phyloP scores from a whole-genome alignment of 2,888 invertebrate species.

The Microctonus aethiopoides region DNA sequence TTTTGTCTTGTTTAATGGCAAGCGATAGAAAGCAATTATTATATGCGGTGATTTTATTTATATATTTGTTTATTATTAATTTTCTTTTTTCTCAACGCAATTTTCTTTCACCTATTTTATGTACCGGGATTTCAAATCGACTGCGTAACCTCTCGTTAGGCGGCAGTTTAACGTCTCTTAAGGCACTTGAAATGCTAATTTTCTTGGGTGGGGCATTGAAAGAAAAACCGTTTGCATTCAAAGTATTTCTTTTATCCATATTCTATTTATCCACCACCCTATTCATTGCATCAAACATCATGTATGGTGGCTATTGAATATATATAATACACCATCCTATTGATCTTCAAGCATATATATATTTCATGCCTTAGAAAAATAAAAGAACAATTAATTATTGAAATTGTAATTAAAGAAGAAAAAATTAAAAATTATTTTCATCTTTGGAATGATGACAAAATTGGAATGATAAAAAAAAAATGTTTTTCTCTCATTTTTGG shows the following conservation, averaged over 20 bases:
- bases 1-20: neutral
- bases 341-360: neutral
- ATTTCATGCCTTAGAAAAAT: neutral
- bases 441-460: constrained; percentile 38
- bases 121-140: constrained; percentile 20
- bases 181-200: constrained; percentile 63
- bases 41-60: neutral
- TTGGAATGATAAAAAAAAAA: constrained; percentile 41
- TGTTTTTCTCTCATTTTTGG: constrained; percentile 25
- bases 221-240: constrained; percentile 47
- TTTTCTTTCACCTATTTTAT: neutral
- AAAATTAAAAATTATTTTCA: constrained; percentile 28
- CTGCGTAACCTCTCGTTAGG: constrained; percentile 46
- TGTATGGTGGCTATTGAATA: constrained; percentile 43
- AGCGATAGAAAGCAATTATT: constrained; percentile 7
- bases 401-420: constrained; percentile 12
- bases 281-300: constrained; percentile 42
- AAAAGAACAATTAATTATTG: constrained; percentile 13
- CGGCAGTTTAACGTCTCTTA: constrained; percentile 51
- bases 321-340: constrained; percentile 44
- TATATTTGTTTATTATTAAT: constrained; percentile 24
- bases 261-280: constrained; percentile 23
- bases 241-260: constrained; percentile 36
- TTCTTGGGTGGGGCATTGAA: constrained; percentile 47
- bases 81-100: neutral